phyloP scores from a whole-genome alignment of 2,888 invertebrate species.

The Asteroscopus sphinx region DNA sequence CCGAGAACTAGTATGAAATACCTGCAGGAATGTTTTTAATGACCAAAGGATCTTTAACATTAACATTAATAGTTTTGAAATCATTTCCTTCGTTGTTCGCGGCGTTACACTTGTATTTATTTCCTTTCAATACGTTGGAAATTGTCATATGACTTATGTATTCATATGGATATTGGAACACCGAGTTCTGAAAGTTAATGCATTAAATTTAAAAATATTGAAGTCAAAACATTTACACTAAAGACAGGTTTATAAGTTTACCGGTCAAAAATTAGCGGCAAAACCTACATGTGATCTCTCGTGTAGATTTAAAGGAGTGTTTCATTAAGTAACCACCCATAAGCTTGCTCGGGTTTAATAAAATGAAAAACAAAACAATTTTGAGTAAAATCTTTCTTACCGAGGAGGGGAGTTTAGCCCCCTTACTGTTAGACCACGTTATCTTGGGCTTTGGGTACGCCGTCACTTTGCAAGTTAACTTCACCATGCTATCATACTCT shows the following conservation, averaged over 20 bases:
- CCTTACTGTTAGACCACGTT: constrained; percentile 26
- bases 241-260: too few species aligned
- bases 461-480: constrained; percentile 53
- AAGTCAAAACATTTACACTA: background rate
- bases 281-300: too few species aligned
- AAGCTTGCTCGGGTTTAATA: too few species aligned
- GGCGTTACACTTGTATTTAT: constrained; percentile 49
- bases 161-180: constrained; percentile 40
- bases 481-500: constrained; percentile 41
- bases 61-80: constrained; percentile 25
- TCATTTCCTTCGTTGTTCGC: constrained; percentile 29
- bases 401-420: constrained; percentile 24
- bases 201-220: background rate
- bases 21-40: constrained; percentile 30
- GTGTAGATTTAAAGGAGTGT: too few species aligned
- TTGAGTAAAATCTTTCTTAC: constrained; percentile 16
- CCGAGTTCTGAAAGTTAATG: constrained; percentile 44
- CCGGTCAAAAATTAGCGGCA: too few species aligned
- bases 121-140: constrained; percentile 12
- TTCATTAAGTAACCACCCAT: too few species aligned
- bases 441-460: constrained; percentile 53
- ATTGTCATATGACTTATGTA: constrained; percentile 48
- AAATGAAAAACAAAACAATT: background rate
- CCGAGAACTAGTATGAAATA: constrained; percentile 8
- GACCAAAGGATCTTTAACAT: constrained; percentile 43